Base-by-base conservation (phyloP, 2,797 vertebrate genomes). In the Tragopan temminckii region DNA sequence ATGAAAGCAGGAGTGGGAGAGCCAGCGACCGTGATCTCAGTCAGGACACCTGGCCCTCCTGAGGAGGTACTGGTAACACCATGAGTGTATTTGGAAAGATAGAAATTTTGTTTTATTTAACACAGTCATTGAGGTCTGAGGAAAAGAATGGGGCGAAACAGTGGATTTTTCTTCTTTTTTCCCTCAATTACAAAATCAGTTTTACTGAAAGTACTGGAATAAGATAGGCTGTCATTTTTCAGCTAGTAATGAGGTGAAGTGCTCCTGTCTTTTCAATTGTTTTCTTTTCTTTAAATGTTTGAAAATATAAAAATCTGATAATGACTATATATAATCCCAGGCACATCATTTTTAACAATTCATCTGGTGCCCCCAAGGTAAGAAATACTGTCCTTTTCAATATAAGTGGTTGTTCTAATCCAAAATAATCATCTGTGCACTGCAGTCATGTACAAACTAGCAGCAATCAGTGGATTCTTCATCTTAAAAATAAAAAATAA, bases 351-450 rank as follows among this genome's bases (percentile, higher is more conserved):
- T 9, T 66, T 74, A 64, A 66, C 10, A 40, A 9, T 68, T 88
- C 5, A 7, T n/a, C 43, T 74, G 35, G 53, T 74, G 48, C 3
- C 12, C 17, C 29, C 42, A 80, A 58, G 13, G 53, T 23, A 77
- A 87, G n/a, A 13, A 46, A 74, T 20, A 36, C 13, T 53, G 14
- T 61, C 24, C 5, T 77, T 85, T 90, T 81, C 43, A 40, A 52
- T 43, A 5, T n/a, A 61, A 6, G 1, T 6, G 33, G 48, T 64
- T 9, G 7, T 71, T 87, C 33, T 38, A 80, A 61, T 45, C 70
- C 5, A 82, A 80, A 90, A 89, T 57, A 84, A 87, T 66, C n/a
- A 89, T 11, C 31, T 62, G 43, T 14, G 11, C 35, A 57, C 50
- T 79, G 25, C 35, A 71, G 50, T 58, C 1, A 0, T 23, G 20